Base-by-base conservation (phyloP, 2,113 vertebrate species). In the Formicarius rufipectus region DNA sequence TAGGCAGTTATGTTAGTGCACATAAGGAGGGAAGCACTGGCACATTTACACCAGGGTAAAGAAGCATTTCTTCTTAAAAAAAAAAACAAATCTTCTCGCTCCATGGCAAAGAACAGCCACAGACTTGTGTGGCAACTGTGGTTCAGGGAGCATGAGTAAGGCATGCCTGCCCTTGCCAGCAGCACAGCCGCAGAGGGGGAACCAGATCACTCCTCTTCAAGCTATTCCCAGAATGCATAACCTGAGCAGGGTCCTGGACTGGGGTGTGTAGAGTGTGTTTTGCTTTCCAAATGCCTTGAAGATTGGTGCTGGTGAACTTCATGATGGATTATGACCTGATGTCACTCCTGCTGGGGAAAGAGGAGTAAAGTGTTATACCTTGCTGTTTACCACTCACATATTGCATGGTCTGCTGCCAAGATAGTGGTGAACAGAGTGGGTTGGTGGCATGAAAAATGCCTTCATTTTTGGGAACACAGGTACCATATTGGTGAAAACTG, bases 301-400 rank as follows among this genome's bases (percentile, higher is more conserved):
- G 30, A 14, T 28, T 25, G 15, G 13, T 73, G 27, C 42, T 14
- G 15, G 56, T 89, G 42, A 64, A 78, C 9, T 6, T 71, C 55
- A 18, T 55, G 49, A 27, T 20, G 58, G 14, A 18, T 68, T 39
- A 37, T 35, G 63, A 18, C 24, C n/a, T 25, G 35, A 19, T 67
- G 39, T 30, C 0, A 1, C 40, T 67, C 5, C 20, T 23, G 24
- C 2, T 21, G 35, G 31, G 42, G 44, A 80, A 74, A 23, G 0
- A 0, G 52, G 12, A 27, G 14, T 14, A 24, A 35, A 45, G 25
- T 2, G 0, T 42, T 82, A 33, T 23, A 7, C 30, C 45, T 69
- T 7, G 5, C 47, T 4, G 2, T 71, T 63, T 64, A 18, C 16
- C 14, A 7, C 16, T 11, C 0, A 1, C 1, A 15, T 19, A 15